Conservation (phyloP, 2,113 vertebrate genomes). For the Syngnathoides biaculeatus region DNA sequence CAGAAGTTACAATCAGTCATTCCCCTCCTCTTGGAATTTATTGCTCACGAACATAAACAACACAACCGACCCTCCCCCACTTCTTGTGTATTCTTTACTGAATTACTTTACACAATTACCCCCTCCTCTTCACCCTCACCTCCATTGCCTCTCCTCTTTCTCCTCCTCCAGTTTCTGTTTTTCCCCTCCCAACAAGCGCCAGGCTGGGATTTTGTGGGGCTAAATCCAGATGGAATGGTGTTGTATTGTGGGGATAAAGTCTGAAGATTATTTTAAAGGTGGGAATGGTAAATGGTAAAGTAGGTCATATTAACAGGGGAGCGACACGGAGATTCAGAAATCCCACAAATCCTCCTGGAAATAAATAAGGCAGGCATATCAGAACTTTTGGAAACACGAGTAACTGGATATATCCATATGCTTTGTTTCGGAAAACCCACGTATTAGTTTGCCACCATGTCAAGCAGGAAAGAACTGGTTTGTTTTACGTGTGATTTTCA, state of each 20-base stretch:
- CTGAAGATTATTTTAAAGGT: conserved; percentile 35
- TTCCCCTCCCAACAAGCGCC: conserved; percentile 31
- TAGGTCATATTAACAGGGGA: not conserved
- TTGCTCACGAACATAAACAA: conserved; percentile 60
- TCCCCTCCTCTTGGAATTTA: conserved; percentile 57
- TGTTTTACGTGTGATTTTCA: conserved; percentile 4
- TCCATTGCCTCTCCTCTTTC: not conserved
- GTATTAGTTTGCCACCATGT: not conserved
- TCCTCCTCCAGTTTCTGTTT: conserved; percentile 37
- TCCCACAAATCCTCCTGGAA: conserved; percentile 1
- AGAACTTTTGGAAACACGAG: not conserved
- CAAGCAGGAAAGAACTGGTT: not conserved
- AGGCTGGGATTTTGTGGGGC: conserved; percentile 39
- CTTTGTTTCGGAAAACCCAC: not conserved
- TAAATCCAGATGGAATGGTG: conserved; percentile 46
- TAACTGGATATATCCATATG: not conserved
- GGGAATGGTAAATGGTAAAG: conserved; percentile 10
- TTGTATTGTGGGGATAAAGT: conserved; percentile 47
- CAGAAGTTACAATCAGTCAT: conserved; percentile 31
- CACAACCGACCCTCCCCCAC: conserved; percentile 51
- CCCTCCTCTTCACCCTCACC: not conserved
- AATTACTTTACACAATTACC: not conserved
- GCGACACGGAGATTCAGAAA: conserved; percentile 1
- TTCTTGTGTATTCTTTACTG: conserved; percentile 16
- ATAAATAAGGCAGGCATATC: not conserved